Conservation (phyloP, 2,797 vertebrate genomes). For the Oophaga sylvatica region DNA sequence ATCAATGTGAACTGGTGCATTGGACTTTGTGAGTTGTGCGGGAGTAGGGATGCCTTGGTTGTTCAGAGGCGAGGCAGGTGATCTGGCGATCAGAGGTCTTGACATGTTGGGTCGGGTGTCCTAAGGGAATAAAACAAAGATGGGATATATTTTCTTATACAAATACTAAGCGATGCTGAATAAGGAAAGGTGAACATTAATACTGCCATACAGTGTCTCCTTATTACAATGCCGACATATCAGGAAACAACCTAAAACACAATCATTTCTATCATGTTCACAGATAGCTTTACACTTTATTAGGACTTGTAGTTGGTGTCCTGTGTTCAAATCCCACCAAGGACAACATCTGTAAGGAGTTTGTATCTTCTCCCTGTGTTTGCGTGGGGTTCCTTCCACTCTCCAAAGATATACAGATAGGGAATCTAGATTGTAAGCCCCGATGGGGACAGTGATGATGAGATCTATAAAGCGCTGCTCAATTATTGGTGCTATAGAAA, state of each 20-base stretch:
- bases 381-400: no score
- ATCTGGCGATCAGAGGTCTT: slow-evolving; percentile 96
- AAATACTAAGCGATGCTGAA: not conserved
- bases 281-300: not conserved
- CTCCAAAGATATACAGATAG: no score
- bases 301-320: not conserved
- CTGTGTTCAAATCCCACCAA: no score
- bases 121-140: slow-evolving; percentile 75
- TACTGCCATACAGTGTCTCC: not conserved
- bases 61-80: slow-evolving; percentile 95
- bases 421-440: no score
- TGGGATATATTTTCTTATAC: not conserved
- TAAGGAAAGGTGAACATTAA: not conserved
- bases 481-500: no score
- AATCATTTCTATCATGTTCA: not conserved
- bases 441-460: no score
- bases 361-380: no score
- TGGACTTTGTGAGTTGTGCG: slow-evolving; percentile 97
- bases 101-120: slow-evolving; percentile 98
- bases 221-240: not conserved
- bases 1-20: slow-evolving; percentile 97
- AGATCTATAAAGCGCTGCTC: no score
- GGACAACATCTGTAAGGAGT: no score
- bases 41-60: slow-evolving; percentile 97
- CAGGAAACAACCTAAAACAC: not conserved